Conservation (phyloP, 1,140 invertebrate genomes). For the Dendrolimus punctatus region DNA sequence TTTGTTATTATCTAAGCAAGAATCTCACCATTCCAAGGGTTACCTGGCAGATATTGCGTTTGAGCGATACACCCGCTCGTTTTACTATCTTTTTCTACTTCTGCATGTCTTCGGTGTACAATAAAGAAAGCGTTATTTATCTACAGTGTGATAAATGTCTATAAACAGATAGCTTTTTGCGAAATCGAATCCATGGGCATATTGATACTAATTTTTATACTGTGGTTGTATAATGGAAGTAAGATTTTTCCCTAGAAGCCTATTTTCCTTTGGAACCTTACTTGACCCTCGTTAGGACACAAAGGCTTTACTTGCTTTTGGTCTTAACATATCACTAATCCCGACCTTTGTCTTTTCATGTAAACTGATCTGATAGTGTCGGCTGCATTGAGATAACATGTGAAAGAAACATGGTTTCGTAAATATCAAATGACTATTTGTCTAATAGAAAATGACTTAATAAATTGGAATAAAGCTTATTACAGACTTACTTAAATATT, state of each 20-base stretch:
- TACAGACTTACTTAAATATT: no score
- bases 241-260: conserved; percentile 5
- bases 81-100: no score
- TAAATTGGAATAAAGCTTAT: no score
- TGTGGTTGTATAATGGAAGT: neutral
- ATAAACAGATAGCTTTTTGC: neutral
- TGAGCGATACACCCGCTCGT: no score
- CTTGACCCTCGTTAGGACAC: conserved; percentile 26
- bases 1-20: no score
- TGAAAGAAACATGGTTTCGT: neutral
- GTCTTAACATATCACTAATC: conserved; percentile 19
- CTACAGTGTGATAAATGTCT: no score
- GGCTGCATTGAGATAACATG: conserved; percentile 7
- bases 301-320: conserved; percentile 18
- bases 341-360: conserved; percentile 12
- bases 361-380: conserved; percentile 9
- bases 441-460: no score
- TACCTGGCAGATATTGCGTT: no score
- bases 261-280: conserved; percentile 14
- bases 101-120: no score
- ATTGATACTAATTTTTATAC: no score
- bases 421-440: neutral
- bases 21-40: no score
- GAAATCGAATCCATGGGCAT: neutral
- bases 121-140: no score